These are phyloP conservation scores for Calyptommatus sinebrachiatus DNA, from an alignment of 2,113 vertebrate species.

Conservation along the genomic window DNA sequence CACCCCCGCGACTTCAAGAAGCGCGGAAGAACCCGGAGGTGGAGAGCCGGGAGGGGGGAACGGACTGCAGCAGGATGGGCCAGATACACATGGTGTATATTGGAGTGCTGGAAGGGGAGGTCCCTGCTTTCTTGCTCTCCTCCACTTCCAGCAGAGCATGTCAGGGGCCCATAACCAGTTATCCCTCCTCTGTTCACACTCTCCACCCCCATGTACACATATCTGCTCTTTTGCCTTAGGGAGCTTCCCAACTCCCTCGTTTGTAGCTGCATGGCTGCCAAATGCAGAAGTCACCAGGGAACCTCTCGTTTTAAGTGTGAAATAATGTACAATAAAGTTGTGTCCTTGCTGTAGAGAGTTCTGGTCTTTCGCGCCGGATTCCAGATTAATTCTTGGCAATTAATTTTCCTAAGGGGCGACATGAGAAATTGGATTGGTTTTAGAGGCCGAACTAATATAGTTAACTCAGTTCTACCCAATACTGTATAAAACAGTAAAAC, in stretches of 20 bases:
- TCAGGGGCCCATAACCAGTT: background rate
- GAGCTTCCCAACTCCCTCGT: background rate
- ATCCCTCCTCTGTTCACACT: too few species aligned
- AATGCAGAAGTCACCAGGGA: background rate
- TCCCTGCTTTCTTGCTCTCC: background rate
- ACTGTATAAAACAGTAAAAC: too few species aligned
- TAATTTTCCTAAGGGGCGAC: too few species aligned
- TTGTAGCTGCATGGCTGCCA: constrained; percentile 21
- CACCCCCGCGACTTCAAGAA: accelerated
- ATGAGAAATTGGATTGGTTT: too few species aligned
- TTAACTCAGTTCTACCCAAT: too few species aligned
- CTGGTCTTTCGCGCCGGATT: background rate
- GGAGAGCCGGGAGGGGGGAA: too few species aligned
- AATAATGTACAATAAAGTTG: constrained; percentile 25
- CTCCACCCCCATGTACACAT: too few species aligned
- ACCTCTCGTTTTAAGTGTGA: constrained; percentile 9
- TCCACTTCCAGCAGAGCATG: too few species aligned
- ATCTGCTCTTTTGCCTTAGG: background rate
- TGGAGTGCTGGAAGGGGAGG: background rate
- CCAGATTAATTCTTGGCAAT: too few species aligned
- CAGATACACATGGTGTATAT: background rate
- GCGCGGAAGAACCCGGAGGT: background rate
- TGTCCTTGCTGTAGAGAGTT: background rate
- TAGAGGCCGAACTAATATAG: too few species aligned
- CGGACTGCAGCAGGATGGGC: too few species aligned